Base-by-base conservation (phyloP, 2,113 vertebrate genomes). In the Triplophysa dalaica region DNA sequence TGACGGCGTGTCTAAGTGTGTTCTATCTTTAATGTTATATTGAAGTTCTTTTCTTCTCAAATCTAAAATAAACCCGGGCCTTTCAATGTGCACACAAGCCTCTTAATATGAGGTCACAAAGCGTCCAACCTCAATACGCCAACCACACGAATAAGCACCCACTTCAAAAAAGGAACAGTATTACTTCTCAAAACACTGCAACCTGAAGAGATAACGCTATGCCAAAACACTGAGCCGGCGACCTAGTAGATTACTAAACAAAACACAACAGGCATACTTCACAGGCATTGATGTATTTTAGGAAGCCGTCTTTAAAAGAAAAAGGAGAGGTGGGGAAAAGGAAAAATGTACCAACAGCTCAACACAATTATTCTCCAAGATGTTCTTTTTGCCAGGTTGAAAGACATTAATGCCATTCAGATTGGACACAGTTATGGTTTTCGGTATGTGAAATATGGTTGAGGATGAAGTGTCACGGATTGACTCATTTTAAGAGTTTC, bases 401-500 rank as follows among this genome's bases (percentile, higher is more conserved):
- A 70, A 70, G 82, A 77, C 84, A 79, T 69, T 86, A 88, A 88
- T 87, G 83, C 50, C 78, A 48, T 77, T 83, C 67, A 81, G 61
- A 81, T 84, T 79, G 63, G 54, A 82, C 78, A 81, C 84, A 43
- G 63, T 86, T 75, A 89, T 90, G 83, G 33, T 78, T 68, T 80
- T 81, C 54, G 73, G 82, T 70, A 74, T 83, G 84, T 85, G 70
- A 87, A 84, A 85, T 19, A 22, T 60, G 29, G 38, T 33, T 43
- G 33, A 22, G 68, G n/a, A 29, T 48, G 24, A 61, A 85, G 88
- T 82, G 85, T 84, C 86, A 45, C 84, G 76, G 85, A 86, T 82
- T 75, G 41, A 75, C 63, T 87, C 83, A 74, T 85, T 88, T 88
- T 86, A 87, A 90, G 84, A 90, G 83, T 88, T 87, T 65, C 70